Evolutionary conservation across 2,113 vertebrate species (phyloP), one percentile per base, ranked within the genome.

Genomic region (Hymenochirus boettgeri): DNA sequence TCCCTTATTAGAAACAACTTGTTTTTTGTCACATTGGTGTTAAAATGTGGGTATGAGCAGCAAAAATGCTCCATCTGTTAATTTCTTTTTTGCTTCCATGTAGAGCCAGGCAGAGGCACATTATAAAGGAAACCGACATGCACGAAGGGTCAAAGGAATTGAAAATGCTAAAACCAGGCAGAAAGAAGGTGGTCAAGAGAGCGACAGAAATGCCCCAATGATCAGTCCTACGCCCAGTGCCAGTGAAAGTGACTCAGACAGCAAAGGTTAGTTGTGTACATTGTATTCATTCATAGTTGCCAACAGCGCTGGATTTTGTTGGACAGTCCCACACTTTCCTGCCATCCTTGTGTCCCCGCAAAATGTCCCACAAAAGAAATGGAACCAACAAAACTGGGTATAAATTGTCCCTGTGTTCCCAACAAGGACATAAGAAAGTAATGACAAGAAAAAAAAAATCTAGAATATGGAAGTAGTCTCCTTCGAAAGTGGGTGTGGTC

Each of bases 41-140:
- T 42, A n/a, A 42, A 17, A 12, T 15, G 13, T 7, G 17, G 11
- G 39, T n/a, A 42, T 42, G 39, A 42, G 39, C 39, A n/a, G 39
- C 13, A n/a, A 15, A 42, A 39, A 42, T n/a, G 15, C 17, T 42
- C 39, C 39, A 42, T 42, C 39, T 42, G 39, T 42, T 42, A 42
- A 42, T 15, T 4, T 42, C 39, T 42, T 31, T 10, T 31, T 25
- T 23, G 45, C 61, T 15, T 74, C 57, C 53, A 37, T 2, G 13
- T 69, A 93, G 94, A 95, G 87, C 81, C 94, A 96, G 79, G 94
- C 94, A 26, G 93, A 95, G 76, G 91, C 94, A 3, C 94, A 96
- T 77, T 96, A 95, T 85, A 95, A 93, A 79, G 93, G 94, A 13
- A 95, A 95, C 71, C 90, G 93, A 9, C 94, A 96, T 23, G 93